Evolutionary conservation across 2,888 invertebrate species (phyloP).

Genomic region (Tupiocoris notatus): DNA sequence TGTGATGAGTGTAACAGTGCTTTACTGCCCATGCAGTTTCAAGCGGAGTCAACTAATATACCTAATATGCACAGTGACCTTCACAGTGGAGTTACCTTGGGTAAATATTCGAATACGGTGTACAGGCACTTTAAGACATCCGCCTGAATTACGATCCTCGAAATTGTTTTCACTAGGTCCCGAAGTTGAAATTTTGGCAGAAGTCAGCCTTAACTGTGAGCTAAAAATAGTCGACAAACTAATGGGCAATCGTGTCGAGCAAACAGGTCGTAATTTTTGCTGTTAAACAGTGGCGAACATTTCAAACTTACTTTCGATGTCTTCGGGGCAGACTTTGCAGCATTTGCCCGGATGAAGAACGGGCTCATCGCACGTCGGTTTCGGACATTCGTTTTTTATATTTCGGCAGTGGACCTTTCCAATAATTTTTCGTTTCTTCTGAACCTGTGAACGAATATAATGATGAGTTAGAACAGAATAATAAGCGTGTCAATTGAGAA

Average conservation of each 20-base stretch:
- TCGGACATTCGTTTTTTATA: conserved; percentile 89
- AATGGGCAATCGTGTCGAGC: neutral
- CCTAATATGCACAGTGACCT: too few relatives aligned
- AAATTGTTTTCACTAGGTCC: too few relatives aligned
- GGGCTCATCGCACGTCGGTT: conserved; percentile 81
- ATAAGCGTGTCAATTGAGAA: too few relatives aligned
- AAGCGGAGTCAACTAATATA: too few relatives aligned
- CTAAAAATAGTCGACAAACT: neutral
- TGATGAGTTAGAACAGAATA: too few relatives aligned
- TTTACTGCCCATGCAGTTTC: too few relatives aligned
- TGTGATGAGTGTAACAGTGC: too few relatives aligned
- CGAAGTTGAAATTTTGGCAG: neutral
- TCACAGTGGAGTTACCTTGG: too few relatives aligned
- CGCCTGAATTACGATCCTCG: too few relatives aligned
- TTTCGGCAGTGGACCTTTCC: conserved; percentile 88
- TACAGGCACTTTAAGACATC: too few relatives aligned
- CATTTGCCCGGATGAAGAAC: conserved; percentile 80
- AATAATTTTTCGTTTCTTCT: conserved; percentile 81
- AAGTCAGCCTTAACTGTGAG: neutral
- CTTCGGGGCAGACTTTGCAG: conserved; percentile 88
- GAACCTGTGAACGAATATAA: conserved; percentile 66
- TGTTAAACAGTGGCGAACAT: neutral
- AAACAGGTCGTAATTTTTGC: neutral
- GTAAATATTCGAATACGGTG: too few relatives aligned
- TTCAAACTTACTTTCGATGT: conserved; percentile 52